Base-by-base conservation (phyloP, 2,113 vertebrate genomes). In the Ptilorrhoa leucosticta region DNA sequence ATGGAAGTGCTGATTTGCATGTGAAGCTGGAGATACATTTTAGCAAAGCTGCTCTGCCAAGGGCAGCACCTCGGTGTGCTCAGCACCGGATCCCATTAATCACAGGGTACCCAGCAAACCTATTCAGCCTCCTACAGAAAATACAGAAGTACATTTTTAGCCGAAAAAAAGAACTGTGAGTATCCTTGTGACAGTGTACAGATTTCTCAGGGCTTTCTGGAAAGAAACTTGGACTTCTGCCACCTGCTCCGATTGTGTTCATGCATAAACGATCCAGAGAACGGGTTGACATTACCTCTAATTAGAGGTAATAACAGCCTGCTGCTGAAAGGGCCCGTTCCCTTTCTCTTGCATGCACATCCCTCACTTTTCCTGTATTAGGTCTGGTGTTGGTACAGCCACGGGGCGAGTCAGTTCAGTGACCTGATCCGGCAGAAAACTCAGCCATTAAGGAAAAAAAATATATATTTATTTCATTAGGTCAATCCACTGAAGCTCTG, bases 191-290 rank as follows among this genome's bases (percentile, higher is more conserved):
- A 73, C 64, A 83, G 63, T 17, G 39, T 70, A 61, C 78, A 88
- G 78, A 93, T 95, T 93, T 94, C 56, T 96, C 22, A 31, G 47
- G 79, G 64, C 79, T 63, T 87, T 92, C 76, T 94, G 92, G 88
- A 83, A 88, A 78, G 94, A 92, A 96, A 86, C 85, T 81, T 95
- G 94, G 93, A 95, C 64, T 94, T 86, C 71, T 81, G 94, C 93
- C 85, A 94, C 88, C 89, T 86, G 90, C 47, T 96, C 73, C 56
- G 10, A 93, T 83, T 96, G 92, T 94, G 86, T 95, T 95, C 93
- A 82, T 81, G 94, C 93, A 94, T 66, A 96, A 95, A 94, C 66
- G 96, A 95, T 90, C 72, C 76, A 90, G 93, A 80, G 95, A 94
- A 95, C 71, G 86, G 91, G 89, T 21, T 95, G 95, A 94, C 85